phyloP scores from a whole-genome alignment of 2,113 vertebrate genomes.

The Pelvicachromis taeniatus region DNA sequence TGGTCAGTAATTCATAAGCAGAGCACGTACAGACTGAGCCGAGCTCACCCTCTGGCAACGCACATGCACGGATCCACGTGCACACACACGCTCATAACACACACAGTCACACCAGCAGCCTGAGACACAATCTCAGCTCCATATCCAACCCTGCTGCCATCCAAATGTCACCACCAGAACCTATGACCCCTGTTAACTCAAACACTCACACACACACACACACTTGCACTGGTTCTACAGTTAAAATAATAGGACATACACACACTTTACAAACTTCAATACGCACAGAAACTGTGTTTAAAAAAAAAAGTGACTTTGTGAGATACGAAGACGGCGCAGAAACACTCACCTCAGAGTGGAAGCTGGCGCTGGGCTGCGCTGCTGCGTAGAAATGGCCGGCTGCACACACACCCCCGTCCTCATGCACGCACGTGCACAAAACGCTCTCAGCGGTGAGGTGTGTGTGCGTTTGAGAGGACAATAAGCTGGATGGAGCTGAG shows the following conservation, averaged over 20 bases:
- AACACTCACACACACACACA: neutral
- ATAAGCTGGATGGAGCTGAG: conserved; percentile 63
- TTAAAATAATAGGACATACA: neutral
- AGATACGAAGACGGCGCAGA: neutral
- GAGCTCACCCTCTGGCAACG: conserved; percentile 45
- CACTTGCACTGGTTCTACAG: neutral
- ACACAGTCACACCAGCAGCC: conserved; percentile 3
- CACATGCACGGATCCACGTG: neutral
- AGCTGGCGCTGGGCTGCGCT: neutral
- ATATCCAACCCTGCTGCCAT: neutral
- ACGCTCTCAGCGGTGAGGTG: conserved; percentile 3
- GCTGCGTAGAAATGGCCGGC: conserved; percentile 33
- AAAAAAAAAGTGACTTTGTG: neutral
- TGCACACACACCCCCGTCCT: conserved; percentile 18
- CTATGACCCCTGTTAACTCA: conserved; percentile 35
- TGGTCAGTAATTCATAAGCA: conserved; percentile 58
- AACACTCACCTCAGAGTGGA: conserved; percentile 67
- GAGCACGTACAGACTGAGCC: conserved; percentile 57
- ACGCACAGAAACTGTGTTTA: neutral
- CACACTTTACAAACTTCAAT: neutral
- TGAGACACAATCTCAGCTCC: conserved; percentile 14
- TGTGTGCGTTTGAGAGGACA: conserved; percentile 54
- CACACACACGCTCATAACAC: neutral
- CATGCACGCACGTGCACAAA: conserved; percentile 18
- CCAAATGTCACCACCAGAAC: conserved; percentile 21